Conservation (phyloP, 30 jellyfish, hydroid and myxozoan species). For the Cassiopea andromeda region DNA sequence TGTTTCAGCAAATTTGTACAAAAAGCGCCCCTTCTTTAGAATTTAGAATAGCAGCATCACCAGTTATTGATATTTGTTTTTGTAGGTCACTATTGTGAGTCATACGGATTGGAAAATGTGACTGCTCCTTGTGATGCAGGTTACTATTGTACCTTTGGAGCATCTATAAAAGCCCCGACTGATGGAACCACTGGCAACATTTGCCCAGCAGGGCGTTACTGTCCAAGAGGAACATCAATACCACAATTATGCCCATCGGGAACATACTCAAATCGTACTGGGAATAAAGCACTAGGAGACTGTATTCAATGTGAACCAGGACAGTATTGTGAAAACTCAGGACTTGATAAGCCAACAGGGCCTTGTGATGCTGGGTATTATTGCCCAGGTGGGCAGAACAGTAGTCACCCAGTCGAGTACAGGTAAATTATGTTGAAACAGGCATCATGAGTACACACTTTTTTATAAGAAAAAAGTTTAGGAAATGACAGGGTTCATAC, state of each 20-base stretch:
- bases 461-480: no score
- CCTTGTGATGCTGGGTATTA: slow-evolving; percentile 90
- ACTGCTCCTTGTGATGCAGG: slow-evolving; percentile 94
- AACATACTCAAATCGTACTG: slow-evolving; percentile 75
- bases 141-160: slow-evolving; percentile 78
- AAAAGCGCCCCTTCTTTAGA: no score
- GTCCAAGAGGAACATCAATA: slow-evolving; percentile 74
- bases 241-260: slow-evolving; percentile 95
- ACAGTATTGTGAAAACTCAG: slow-evolving; percentile 78
- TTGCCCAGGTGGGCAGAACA: slow-evolving; percentile 94
- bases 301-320: slow-evolving; percentile 90
- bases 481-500: no score
- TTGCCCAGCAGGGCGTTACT: slow-evolving; percentile 92
- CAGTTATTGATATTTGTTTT: neutral
- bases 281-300: slow-evolving; percentile 74
- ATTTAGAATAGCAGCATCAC: no score
- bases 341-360: slow-evolving; percentile 82
- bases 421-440: slow-evolving; percentile 43
- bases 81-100: slow-evolving; percentile 80
- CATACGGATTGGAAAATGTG: slow-evolving; percentile 70
- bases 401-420: slow-evolving; percentile 76
- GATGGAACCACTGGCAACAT: slow-evolving; percentile 86
- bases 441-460: neutral
- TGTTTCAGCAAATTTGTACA: no score
- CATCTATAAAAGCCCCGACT: slow-evolving; percentile 77